Evolutionary conservation across 2,113 vertebrate genomes (phyloP).

Genomic region (Pavo muticus): DNA sequence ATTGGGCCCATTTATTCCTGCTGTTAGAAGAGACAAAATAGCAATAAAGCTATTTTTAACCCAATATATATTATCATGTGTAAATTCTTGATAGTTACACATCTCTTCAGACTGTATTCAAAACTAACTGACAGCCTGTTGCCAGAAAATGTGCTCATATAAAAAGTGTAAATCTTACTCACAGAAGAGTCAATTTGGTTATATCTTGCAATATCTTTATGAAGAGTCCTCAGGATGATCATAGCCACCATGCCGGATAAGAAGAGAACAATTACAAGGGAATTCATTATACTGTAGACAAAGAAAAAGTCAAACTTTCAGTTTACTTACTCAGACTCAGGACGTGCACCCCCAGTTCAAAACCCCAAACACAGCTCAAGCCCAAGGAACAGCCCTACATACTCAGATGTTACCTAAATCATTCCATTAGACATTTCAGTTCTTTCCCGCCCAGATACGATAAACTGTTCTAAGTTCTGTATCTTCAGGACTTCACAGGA

Average conservation of each 20-base stretch:
- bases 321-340: not conserved
- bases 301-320: slow-evolving; percentile 26
- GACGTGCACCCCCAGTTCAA: not conserved
- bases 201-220: slow-evolving; percentile 91
- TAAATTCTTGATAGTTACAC: not conserved
- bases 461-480: not conserved
- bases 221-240: slow-evolving; percentile 89
- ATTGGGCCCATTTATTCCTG: not conserved
- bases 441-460: not conserved
- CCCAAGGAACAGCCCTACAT: not conserved
- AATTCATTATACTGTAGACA: slow-evolving; percentile 90
- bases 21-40: not conserved
- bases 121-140: not conserved
- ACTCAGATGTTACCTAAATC: not conserved
- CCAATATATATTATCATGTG: not conserved
- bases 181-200: slow-evolving; percentile 86
- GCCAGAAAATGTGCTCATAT: not conserved
- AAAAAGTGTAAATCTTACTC: slow-evolving; percentile 59
- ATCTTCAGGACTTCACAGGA: not conserved
- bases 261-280: slow-evolving; percentile 90
- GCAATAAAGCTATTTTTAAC: not conserved
- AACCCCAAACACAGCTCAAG: not conserved
- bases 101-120: not conserved
- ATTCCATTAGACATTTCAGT: not conserved
- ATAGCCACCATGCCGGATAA: slow-evolving; percentile 92